These are phyloP conservation scores for Xerus inauris DNA, from an alignment of 2,113 vertebrate species.

Conservation along the genomic window DNA sequence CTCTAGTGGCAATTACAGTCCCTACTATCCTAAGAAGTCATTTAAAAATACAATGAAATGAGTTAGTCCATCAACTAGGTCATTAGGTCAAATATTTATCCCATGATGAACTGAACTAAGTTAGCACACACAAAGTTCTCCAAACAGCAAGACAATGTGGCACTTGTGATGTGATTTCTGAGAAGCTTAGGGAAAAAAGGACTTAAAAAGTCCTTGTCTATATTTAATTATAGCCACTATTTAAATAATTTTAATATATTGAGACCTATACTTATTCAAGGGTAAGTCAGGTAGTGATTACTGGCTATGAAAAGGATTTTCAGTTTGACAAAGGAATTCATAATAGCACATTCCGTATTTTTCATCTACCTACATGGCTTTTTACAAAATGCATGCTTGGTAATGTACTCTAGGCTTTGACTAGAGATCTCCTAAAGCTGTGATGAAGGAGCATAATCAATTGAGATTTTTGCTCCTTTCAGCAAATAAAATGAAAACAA, in stretches of 20 bases:
- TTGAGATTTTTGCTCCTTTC: constrained; percentile 6
- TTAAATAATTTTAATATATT: neutral
- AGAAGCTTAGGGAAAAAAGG: neutral
- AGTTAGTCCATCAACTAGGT: neutral
- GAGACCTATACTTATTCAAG: neutral
- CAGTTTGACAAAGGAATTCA: constrained; percentile 44
- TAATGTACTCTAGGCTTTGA: neutral
- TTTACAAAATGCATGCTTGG: neutral
- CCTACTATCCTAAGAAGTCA: neutral
- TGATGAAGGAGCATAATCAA: constrained; percentile 39
- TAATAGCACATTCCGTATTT: neutral
- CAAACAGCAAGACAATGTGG: neutral
- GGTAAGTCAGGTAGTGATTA: neutral
- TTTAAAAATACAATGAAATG: constrained; percentile 46
- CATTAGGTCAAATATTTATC: constrained; percentile 50
- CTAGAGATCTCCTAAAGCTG: neutral
- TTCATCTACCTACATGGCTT: neutral
- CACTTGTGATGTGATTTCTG: neutral
- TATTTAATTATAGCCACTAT: neutral
- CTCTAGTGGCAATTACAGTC: neutral
- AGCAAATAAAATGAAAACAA: constrained; percentile 63
- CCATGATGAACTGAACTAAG: neutral
- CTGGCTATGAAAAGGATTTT: neutral
- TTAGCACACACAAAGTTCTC: neutral
- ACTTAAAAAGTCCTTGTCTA: neutral